Base-by-base conservation (phyloP, 2,113 vertebrate genomes). In the Dunckerocampus dactyliophorus region DNA sequence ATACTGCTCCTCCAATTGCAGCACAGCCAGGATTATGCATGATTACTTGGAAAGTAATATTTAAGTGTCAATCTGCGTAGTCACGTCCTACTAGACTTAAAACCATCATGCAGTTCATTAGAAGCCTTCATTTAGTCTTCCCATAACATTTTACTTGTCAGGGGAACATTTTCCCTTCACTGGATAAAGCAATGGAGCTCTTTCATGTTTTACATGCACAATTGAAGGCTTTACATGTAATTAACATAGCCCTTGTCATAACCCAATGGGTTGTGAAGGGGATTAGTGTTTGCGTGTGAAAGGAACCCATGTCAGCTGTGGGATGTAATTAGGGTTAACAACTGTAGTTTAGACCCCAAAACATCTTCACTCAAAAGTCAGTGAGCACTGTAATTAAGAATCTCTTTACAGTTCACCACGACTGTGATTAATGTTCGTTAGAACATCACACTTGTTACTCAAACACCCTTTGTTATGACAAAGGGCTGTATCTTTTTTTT, bases 311-410 rank as follows among this genome's bases (percentile, higher is more conserved):
- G 79, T 83, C 79, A 83, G 73, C 69, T 68, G 67, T 69, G 76
- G 81, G 69, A 75, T 75, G 74, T 80, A 85, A 87, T 80, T 82
- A 82, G 71, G 72, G 76, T 82, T 79, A 87, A 83, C 79, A 82
- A 80, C 82, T 79, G 58, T 43, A 79, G 78, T 76, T 77, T 60
- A 74, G 72, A 81, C 72, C 69, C 76, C 75, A 80, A 56, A 82
- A 83, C 79, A 82, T 75, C 58, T 85, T 65, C 55, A 60, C 79
- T 68, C 46, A 11, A 37, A 59, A 80, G 78, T 74, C 76, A 71
- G 37, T 60, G 65, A 79, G 65, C 60, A 66, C 76, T 72, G 62
- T 76, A 83, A 82, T 83, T 74, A 83, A 63, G 31, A 65, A 51
- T 55, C 61, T 75, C 72, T 79, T 74, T 65, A 59, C 50, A 59